Evolutionary conservation across 2,888 invertebrate species (phyloP), one percentile per base, ranked within the genome.

Genomic region (Drosophila eohydei): DNA sequence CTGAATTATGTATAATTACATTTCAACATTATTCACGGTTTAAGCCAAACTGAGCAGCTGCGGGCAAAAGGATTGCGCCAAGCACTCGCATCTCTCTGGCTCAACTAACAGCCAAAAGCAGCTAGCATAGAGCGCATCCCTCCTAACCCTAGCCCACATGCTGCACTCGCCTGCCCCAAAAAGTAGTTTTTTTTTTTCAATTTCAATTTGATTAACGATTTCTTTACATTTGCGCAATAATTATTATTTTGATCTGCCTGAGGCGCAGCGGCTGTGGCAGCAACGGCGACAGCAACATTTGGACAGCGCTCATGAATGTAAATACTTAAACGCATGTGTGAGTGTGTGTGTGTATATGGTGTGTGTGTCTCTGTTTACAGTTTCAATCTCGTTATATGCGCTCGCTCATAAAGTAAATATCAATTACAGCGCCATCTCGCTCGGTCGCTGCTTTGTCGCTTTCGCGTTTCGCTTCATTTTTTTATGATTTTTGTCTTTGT

Each of bases 1-100:
- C 81, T 84, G 78, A 87, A 84, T 87, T 80, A 87, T 87, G 85
- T 87, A 82, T 82, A 87, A 84, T 87, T 87, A 73, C 87, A 82
- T 82, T 88, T 84, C 78, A 80, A 70, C 71, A 80, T 87, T 84
- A 82, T 78, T 81, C 85, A 82, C 71, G 58, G 72, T 78, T 63
- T 71, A 67, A 72, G 72, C 65, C 59, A 69, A 74, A 70, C 56
- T 65, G 54, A 68, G 60, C 71, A 71, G 38, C 71, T 56, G 75
- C 43, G 16, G 28, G 26, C 41, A 9, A 21, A 21, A 21, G 21
- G 21, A 21, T 21, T 36, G 48, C 72, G 72, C 72, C 71, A 14
- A 16, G 48, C 51, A 8, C n/a, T 40, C 12, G n/a, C 26, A 34
- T 34, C 34, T 34, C 34, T 34, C 34, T 21, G 21, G 30, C 30